phyloP scores from a whole-genome alignment of 2,113 vertebrate genomes.

The Larimichthys crocea region DNA sequence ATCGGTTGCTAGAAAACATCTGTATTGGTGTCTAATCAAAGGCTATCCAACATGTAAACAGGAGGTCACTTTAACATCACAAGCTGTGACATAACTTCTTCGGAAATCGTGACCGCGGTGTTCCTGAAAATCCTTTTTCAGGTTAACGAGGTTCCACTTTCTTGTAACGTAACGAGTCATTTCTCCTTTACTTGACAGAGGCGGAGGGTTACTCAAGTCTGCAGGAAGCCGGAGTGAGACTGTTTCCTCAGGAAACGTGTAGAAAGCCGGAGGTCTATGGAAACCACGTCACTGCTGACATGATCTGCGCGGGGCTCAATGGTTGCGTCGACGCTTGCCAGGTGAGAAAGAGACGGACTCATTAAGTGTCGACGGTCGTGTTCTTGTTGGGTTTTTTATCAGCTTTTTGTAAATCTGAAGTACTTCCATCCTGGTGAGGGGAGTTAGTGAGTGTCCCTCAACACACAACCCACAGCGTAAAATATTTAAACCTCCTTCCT shows the following conservation, averaged over 20 bases:
- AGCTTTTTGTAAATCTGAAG: too few species aligned
- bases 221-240: conserved; percentile 86
- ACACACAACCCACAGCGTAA: conserved; percentile 2
- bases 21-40: background rate
- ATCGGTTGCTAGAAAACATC: too few species aligned
- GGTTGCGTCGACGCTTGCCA: conserved; percentile 91
- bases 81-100: too few species aligned
- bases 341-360: conserved; percentile 81
- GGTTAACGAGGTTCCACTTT: background rate
- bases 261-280: conserved; percentile 90
- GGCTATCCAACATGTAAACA: background rate
- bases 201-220: conserved; percentile 84
- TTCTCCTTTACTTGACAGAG: conserved; percentile 77
- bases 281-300: conserved; percentile 88
- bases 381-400: background rate
- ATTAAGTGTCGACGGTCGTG: background rate
- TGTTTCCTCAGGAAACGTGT: conserved; percentile 87
- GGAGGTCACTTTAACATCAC: background rate
- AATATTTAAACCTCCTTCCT: conserved; percentile 33
- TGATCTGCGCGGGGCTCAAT: conserved; percentile 93
- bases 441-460: background rate
- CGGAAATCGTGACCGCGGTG: too few species aligned
- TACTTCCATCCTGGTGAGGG: background rate
- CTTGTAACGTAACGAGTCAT: background rate
- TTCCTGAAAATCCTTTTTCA: too few species aligned